phyloP scores from a whole-genome alignment of 2,888 invertebrate species.

The Bursaphelenchus okinawaensis region DNA sequence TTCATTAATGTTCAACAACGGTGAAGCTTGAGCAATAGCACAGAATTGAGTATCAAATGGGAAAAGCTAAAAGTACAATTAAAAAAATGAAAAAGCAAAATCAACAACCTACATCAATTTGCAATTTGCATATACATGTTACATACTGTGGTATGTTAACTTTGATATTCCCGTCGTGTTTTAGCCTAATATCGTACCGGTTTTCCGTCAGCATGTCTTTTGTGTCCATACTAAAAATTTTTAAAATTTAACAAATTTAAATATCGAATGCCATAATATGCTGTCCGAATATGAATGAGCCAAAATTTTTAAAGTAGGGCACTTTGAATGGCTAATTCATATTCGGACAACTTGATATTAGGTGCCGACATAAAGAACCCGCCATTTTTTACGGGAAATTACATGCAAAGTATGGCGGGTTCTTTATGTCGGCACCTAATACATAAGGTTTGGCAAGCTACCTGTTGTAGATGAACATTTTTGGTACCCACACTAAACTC shows the following conservation, averaged over 20 bases:
- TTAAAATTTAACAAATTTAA: background rate
- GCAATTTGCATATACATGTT: slow-evolving; percentile 46
- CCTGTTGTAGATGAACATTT: slow-evolving; percentile 51
- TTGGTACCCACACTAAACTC: slow-evolving; percentile 48
- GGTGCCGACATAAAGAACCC: no score
- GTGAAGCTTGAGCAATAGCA: slow-evolving; percentile 48
- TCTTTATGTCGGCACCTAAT: no score
- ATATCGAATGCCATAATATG: background rate
- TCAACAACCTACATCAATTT: slow-evolving; percentile 46
- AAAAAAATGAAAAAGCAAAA: slow-evolving; percentile 1
- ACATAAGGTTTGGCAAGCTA: no score
- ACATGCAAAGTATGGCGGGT: no score
- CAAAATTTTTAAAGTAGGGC: background rate
- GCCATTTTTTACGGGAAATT: no score
- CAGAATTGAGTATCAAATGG: slow-evolving; percentile 37
- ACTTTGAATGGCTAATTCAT: no score
- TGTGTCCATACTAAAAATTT: slow-evolving; percentile 39
- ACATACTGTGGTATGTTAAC: slow-evolving; percentile 52
- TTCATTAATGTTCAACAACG: slow-evolving; percentile 44
- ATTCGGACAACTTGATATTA: no score
- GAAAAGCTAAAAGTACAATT: slow-evolving; percentile 10
- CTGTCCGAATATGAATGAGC: background rate
- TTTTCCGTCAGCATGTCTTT: slow-evolving; percentile 49
- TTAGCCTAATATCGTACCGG: slow-evolving; percentile 41
- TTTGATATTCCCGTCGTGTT: slow-evolving; percentile 30